Evolutionary conservation across 2,113 vertebrate species (phyloP), one percentile per base, ranked within the genome.

Genomic region (Stictonetta naevosa): DNA sequence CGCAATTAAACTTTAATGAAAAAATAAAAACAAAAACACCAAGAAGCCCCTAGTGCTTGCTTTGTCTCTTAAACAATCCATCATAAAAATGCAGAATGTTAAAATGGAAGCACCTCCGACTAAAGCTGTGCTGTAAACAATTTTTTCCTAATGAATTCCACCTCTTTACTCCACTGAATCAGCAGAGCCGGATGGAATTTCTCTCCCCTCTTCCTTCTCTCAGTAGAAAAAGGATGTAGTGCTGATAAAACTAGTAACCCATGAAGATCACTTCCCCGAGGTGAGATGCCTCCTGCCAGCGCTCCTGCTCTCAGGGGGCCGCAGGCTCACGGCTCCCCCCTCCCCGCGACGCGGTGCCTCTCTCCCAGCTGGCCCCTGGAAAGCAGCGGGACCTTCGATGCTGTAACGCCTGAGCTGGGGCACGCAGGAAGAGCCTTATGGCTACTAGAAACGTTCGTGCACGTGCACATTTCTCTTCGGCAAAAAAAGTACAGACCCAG

Each of bases 141-240:
- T 95, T 95, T 97, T 95, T 98, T 97, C 92, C 97, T 97, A 97
- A 97, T 93, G 94, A 97, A 98, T 97, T 97, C 97, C 94, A 96
- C 85, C 92, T 94, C 97, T 96, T 96, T 94, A 95, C 91, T 94
- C 90, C 86, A 86, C 89, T 86, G 92, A 97, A 97, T 96, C 91
- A 92, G 96, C 97, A 94, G 80, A 71, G 84, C 78, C 34, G 56
- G 94, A 73, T 93, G 90, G 90, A 97, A 96, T 97, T 94, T 83
- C 91, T 94, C 90, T 67, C 84, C 77, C 46, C 59, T 96, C 94
- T 83, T 71, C 60, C 86, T 52, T 64, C 80, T 82, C 86, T 72
- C 74, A n/a, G 76, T 83, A 83, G 55, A 46, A 87, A 52, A 96
- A 90, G 95, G 83, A 84, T 77, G 86, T 67, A 28, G 31, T 73